These are phyloP conservation scores for Anguilla pacifica DNA, from an alignment of 2,797 vertebrate species.

Conservation along the genomic window DNA sequence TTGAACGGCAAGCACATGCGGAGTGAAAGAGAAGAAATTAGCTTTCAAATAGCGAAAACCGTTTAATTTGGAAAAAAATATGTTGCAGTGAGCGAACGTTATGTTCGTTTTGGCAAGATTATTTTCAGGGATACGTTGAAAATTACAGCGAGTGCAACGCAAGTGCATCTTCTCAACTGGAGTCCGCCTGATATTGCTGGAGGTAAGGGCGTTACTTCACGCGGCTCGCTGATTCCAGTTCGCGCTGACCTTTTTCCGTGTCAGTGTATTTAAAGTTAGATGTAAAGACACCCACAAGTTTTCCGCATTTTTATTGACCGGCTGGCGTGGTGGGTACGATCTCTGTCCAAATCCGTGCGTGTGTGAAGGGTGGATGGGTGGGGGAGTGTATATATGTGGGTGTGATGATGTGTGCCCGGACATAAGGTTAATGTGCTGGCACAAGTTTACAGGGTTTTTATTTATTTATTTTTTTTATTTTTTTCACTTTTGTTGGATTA, in stretches of 20 bases:
- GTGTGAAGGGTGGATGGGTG: not conserved
- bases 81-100: slow-evolving; percentile 14
- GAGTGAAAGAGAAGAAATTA: slow-evolving; percentile 7
- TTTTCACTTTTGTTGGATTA: not conserved
- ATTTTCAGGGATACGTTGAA: slow-evolving; percentile 25
- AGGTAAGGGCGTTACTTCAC: slow-evolving; percentile 60
- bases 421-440: not conserved
- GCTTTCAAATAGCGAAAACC: not conserved
- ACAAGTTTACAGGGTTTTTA: slow-evolving; percentile 24
- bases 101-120: slow-evolving; percentile 27
- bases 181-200: slow-evolving; percentile 41
- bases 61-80: not conserved
- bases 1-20: not conserved
- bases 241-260: not conserved
- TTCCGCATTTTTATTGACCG: not conserved
- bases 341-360: not conserved
- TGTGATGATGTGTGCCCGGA: slow-evolving; percentile 11
- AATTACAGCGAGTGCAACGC: slow-evolving; percentile 23
- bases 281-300: not conserved
- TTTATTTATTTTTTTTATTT: slow-evolving; percentile 6
- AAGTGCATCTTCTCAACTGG: slow-evolving; percentile 33
- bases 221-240: slow-evolving; percentile 27
- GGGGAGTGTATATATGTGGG: not conserved
- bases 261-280: slow-evolving; percentile 25
- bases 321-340: not conserved